Evolutionary conservation across 2,113 vertebrate genomes (phyloP), one percentile per base, ranked within the genome.

Genomic region (Muscicapa adusta): DNA sequence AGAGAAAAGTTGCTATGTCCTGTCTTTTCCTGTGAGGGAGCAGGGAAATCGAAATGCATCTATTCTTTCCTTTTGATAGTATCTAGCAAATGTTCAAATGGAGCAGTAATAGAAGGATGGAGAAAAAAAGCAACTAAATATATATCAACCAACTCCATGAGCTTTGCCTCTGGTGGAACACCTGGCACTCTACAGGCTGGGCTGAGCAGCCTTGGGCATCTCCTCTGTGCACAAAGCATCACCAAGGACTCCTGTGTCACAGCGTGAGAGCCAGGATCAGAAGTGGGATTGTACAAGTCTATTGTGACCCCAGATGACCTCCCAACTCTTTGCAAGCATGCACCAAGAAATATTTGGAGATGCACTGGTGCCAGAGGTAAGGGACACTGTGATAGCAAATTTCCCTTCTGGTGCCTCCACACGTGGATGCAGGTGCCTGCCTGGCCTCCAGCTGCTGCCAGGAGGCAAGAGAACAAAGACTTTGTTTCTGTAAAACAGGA

Each of bases 251-350:
- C 61, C 38, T 6, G 24, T 25, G 60, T 14, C 73, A 51, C n/a
- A 20, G 56, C 0, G 2, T 0, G 0, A 60, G 63, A 80, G 48
- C 34, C 1, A 1, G 6, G 7, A 25, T n/a, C 9, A 7, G 47
- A 9, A 24, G 12, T 1, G 12, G 40, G 33, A 22, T 53, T 14
- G 13, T 4, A 33, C 38, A n/a, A 45, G 12, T 3, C 20, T 29
- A 0, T 7, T 13, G 33, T n/a, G 54, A 31, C 33, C 19, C 45
- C 57, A 75, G 34, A 36, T 33, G 75, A 68, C 78, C 66, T 65
- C 38, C 68, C 5, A 12, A 25, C 31, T 23, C 60, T 76, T 31
- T 25, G 26, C 62, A 68, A 58, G 53, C 12, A 5, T 0, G 4
- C 34, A 6, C 26, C 6, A 22, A 38, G 34, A n/a, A 54, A 5